These are phyloP conservation scores for Potamilus streckersoni DNA, from an alignment of 1,140 invertebrate species.

Conservation along the genomic window DNA sequence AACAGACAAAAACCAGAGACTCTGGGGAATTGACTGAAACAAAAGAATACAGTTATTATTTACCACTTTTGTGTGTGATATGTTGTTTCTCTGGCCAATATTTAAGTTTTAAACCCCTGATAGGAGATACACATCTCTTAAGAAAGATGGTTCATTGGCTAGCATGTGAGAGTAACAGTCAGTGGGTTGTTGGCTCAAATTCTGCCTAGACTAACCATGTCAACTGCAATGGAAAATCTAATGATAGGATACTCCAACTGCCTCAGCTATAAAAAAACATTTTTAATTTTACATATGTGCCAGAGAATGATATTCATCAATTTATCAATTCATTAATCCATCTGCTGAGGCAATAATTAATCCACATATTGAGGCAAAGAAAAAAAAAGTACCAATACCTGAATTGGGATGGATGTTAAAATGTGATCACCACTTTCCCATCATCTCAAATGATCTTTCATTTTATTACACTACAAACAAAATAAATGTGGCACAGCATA, in stretches of 20 bases:
- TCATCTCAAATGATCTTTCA: no score
- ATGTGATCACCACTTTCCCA: no score
- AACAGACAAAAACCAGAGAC: slow-evolving; percentile 66
- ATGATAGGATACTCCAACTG: background rate
- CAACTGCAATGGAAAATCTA: no score
- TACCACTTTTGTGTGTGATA: no score
- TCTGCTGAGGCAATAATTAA: no score
- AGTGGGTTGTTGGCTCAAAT: background rate
- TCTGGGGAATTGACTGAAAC: slow-evolving; percentile 63
- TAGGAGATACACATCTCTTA: background rate
- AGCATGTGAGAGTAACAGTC: background rate
- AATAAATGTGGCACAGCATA: no score
- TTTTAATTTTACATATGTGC: background rate
- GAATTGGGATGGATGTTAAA: no score
- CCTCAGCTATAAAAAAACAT: background rate
- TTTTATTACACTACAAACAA: no score
- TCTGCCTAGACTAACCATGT: background rate
- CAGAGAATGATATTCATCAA: no score
- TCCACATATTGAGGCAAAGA: no score
- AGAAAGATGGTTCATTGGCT: background rate
- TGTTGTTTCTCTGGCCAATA: background rate
- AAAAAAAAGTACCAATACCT: no score
- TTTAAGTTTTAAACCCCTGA: background rate
- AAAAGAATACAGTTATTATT: slow-evolving; percentile 3
- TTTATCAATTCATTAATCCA: no score